phyloP scores from a whole-genome alignment of 2,888 invertebrate species.

The Neoitamus cyanurus region DNA sequence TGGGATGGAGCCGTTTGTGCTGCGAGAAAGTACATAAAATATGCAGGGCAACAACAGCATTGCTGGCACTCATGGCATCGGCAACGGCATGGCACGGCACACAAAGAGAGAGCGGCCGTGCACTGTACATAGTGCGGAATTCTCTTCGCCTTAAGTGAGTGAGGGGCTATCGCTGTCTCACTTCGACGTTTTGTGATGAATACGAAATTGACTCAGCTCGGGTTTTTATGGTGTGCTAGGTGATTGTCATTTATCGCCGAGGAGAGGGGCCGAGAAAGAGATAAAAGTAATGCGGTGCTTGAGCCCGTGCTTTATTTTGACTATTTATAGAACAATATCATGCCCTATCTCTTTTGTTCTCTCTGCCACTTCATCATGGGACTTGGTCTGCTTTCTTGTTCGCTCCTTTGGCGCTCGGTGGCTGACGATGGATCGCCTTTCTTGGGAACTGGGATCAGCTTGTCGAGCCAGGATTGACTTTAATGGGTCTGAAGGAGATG shows the following conservation, averaged over 20 bases:
- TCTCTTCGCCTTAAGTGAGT: not conserved
- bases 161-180: not conserved
- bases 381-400: not conserved
- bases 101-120: not conserved
- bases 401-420: not conserved
- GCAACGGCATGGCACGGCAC: not conserved
- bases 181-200: constrained; percentile 48
- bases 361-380: not conserved
- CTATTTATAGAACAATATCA: constrained; percentile 46
- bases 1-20: constrained; percentile 19
- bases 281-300: constrained; percentile 52
- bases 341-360: constrained; percentile 35
- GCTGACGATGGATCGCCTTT: constrained; percentile 8
- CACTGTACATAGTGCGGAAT: not conserved
- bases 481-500: constrained; percentile 7
- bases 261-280: constrained; percentile 50
- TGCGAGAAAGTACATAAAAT: constrained; percentile 36
- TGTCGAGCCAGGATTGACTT: constrained; percentile 2
- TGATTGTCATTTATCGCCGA: constrained; percentile 53
- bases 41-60: constrained; percentile 7
- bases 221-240: constrained; percentile 54
- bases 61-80: not conserved
- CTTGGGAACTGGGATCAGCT: not conserved
- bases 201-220: constrained; percentile 53
- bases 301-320: constrained; percentile 50